These are phyloP conservation scores for Limonius californicus DNA, from an alignment of 1,140 invertebrate genomes.

Conservation along the genomic window DNA sequence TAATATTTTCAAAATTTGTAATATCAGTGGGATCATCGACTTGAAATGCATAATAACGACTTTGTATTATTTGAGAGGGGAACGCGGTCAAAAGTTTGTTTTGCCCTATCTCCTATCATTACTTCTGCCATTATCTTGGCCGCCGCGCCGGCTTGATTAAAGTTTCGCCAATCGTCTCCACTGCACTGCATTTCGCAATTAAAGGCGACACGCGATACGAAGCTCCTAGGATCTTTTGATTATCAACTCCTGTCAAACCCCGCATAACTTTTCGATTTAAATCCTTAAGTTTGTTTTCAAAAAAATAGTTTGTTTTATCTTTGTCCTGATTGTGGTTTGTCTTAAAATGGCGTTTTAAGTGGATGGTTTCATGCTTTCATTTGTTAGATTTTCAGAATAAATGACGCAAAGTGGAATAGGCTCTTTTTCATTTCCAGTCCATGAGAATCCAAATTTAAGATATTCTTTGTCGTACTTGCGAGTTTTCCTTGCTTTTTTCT, in stretches of 20 bases:
- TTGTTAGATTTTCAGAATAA: conserved; percentile 18
- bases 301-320: conserved; percentile 1
- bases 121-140: conserved; percentile 16
- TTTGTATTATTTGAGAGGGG: conserved; percentile 16
- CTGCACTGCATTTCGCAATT: conserved; percentile 6
- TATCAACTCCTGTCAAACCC: conserved; percentile 15
- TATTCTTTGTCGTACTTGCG: conserved; percentile 19
- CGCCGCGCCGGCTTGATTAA: not conserved
- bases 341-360: conserved; percentile 18
- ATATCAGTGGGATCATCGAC: conserved; percentile 12
- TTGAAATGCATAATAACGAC: conserved; percentile 17
- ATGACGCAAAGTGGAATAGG: conserved; percentile 18
- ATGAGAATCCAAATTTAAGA: conserved; percentile 18
- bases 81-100: conserved; percentile 22
- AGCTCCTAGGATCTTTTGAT: conserved; percentile 15
- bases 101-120: conserved; percentile 17
- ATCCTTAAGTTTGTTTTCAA: conserved; percentile 14
- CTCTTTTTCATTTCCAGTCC: conserved; percentile 16
- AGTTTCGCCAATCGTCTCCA: conserved; percentile 14
- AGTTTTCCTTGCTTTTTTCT: too few relatives aligned
- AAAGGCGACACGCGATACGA: not conserved
- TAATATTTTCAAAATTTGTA: conserved; percentile 5
- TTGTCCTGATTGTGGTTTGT: conserved; percentile 18
- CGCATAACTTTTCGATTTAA: conserved; percentile 17
- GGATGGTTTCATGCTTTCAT: conserved; percentile 17